Percentiles rank a stretch among this genome's conserved stretches.
Evolutionary conservation across 2,888 invertebrate species (phyloP).

Genomic region (Chamaedrilus cognettii): DNA sequence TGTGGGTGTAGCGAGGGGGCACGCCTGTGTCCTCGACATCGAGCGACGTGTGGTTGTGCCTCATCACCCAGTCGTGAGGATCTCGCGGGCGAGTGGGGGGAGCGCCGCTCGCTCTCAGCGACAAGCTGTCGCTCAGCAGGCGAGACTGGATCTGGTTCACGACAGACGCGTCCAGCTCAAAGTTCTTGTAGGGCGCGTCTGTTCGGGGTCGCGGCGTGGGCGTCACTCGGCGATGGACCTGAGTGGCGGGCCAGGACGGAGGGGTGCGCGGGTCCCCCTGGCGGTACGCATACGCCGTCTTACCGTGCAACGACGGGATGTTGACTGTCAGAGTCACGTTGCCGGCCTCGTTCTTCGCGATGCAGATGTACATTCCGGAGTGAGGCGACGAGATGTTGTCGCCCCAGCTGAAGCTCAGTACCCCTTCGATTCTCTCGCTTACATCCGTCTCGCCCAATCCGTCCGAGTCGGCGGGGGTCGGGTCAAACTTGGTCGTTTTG

Average conservation of each 20-base stretch:
- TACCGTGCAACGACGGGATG: constrained; percentile 54
- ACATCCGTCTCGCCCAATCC: neutral
- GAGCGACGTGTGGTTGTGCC: neutral
- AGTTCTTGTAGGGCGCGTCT: too few relatives aligned
- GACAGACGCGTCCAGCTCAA: too few relatives aligned
- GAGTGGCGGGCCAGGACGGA: neutral
- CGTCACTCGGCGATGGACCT: neutral
- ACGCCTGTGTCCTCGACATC: neutral
- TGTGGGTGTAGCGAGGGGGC: neutral
- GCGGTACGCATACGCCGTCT: constrained; percentile 2
- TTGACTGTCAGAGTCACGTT: constrained; percentile 57
- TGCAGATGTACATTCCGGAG: constrained; percentile 50
- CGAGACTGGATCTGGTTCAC: neutral
- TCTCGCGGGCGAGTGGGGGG: neutral
- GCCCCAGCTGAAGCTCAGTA: neutral
- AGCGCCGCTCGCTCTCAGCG: neutral
- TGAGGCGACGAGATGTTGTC: neutral
- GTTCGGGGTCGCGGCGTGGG: neutral
- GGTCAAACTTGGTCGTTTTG: constrained; percentile 43
- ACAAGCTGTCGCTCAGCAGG: constrained; percentile 12
- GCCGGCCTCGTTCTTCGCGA: constrained; percentile 57
- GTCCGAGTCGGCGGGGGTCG: constrained; percentile 36
- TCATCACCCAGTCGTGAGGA: neutral
- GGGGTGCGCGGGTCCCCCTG: constrained; percentile 7
- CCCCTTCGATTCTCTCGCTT: neutral